A percentile compares a stretch with the other conserved stretches of the same genome.
Conservation (phyloP, 2,113 vertebrate species). For the Protomyctophum bolini region DNA sequence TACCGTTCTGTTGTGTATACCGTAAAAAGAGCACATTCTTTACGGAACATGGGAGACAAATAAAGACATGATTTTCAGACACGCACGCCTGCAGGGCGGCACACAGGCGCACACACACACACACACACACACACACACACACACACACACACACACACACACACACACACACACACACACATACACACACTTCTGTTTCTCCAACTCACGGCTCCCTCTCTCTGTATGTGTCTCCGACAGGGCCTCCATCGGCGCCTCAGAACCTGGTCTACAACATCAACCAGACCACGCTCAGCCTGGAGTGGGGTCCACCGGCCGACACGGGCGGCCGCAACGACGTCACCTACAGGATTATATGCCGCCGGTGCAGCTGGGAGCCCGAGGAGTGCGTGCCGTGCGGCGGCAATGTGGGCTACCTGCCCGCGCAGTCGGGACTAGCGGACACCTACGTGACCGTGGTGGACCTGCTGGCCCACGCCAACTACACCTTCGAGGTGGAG, state of each 20-base stretch:
- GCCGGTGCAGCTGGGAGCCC: constrained; percentile 95
- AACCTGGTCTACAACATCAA: constrained; percentile 99
- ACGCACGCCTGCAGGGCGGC: no score
- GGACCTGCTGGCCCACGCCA: constrained; percentile 96
- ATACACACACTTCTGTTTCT: constrained; percentile 2
- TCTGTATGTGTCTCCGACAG: constrained; percentile 68
- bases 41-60: no score
- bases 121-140: no score
- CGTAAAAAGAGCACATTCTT: no score
- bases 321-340: constrained; percentile 93
- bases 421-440: constrained; percentile 91
- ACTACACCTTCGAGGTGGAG: constrained; percentile 99
- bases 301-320: constrained; percentile 96
- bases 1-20: no score
- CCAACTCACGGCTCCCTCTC: constrained; percentile 16
- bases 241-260: constrained; percentile 97
- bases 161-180: no score
- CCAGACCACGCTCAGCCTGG: constrained; percentile 94
- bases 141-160: no score
- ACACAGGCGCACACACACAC: no score
- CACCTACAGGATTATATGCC: constrained; percentile 93
- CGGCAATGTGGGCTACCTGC: constrained; percentile 90
- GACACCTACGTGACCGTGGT: constrained; percentile 92
- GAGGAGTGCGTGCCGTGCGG: constrained; percentile 94
- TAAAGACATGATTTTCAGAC: no score